A percentile compares a stretch with the other conserved stretches of the same genome.
These are phyloP conservation scores for Periphyllus acericola DNA, from an alignment of 2,888 invertebrate genomes.

Conservation along the genomic window DNA sequence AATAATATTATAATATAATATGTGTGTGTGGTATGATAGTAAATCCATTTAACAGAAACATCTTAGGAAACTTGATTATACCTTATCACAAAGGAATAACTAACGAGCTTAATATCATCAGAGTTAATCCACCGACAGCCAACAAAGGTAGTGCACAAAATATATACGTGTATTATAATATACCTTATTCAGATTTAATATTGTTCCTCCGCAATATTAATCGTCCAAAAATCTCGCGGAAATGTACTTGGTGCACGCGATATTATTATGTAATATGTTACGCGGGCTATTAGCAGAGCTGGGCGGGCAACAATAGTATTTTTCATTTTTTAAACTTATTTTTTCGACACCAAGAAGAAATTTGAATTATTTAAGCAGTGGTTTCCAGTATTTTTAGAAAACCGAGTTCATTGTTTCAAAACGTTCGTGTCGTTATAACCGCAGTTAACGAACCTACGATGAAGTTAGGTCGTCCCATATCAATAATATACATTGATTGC, in stretches of 20 bases:
- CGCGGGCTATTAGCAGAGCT: too few species aligned
- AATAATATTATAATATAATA: too few species aligned
- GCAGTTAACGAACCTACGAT: too few species aligned
- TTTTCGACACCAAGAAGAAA: not conserved
- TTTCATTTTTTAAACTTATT: not conserved
- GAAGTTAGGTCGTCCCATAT: too few species aligned
- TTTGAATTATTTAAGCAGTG: too few species aligned
- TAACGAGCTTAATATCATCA: not conserved
- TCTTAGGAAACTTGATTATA: conserved; percentile 2
- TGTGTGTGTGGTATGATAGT: not conserved
- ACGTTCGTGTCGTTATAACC: too few species aligned
- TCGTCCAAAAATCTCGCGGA: not conserved
- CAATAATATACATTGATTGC: too few species aligned
- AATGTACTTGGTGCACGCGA: not conserved
- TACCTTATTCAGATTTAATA: not conserved
- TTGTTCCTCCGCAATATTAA: not conserved
- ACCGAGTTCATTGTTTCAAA: too few species aligned
- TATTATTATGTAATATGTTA: not conserved
- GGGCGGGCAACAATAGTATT: not conserved
- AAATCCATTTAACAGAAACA: not conserved
- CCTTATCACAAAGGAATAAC: conserved; percentile 17
- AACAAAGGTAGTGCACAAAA: not conserved
- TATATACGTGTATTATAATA: not conserved
- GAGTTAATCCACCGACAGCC: not conserved
- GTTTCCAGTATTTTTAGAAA: too few species aligned